Percentiles rank a stretch among this genome's conserved stretches.
These are phyloP conservation scores for Odontomyia ornata DNA, from an alignment of 2,888 invertebrate genomes.

Conservation along the genomic window DNA sequence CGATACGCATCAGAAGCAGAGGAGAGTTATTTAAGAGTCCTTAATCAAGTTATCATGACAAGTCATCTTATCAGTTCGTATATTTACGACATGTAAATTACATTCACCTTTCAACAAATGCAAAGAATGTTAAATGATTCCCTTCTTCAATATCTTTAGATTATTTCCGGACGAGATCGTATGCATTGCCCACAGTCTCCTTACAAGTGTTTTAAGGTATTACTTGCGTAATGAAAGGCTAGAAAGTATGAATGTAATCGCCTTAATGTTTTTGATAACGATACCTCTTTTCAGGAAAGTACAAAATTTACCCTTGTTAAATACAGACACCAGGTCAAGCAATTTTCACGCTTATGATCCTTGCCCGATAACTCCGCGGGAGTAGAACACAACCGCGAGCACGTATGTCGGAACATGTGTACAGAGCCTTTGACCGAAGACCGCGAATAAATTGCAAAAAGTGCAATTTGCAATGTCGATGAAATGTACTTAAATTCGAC, in stretches of 20 bases:
- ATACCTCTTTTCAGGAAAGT: background rate
- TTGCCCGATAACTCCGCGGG: background rate
- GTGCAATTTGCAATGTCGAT: conserved; percentile 3
- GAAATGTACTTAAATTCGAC: background rate
- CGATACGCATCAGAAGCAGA: background rate
- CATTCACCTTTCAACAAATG: conserved; percentile 42
- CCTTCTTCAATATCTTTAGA: background rate
- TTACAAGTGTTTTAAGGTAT: background rate
- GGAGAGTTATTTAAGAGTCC: background rate
- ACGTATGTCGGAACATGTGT: background rate
- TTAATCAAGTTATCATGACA: background rate
- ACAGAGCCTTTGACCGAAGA: background rate
- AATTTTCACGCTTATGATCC: background rate
- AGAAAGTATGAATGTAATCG: background rate
- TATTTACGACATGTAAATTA: conserved; percentile 23
- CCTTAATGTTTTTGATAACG: background rate
- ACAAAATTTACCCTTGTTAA: background rate
- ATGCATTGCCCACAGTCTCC: background rate
- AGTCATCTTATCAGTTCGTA: conserved; percentile 8
- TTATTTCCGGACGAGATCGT: background rate
- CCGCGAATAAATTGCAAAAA: background rate
- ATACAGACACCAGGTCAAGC: background rate
- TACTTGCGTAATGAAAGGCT: background rate
- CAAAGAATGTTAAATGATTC: conserved; percentile 37
- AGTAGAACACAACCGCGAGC: background rate